Base-by-base conservation (phyloP, 2,113 vertebrate genomes). In the Taurulus bubalis region DNA sequence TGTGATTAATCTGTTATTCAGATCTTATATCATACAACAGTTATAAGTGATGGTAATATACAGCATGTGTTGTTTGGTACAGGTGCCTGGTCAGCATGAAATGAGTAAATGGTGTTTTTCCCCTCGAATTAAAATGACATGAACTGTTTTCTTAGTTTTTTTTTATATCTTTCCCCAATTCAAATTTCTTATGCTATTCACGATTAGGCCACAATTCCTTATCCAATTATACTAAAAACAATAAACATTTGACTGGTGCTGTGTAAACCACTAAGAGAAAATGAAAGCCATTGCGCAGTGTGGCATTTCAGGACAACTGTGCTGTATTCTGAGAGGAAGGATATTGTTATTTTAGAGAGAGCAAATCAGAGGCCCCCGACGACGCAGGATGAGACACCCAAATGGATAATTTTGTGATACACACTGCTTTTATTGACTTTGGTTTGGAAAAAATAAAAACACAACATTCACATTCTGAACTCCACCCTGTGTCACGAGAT, bases 361-460 rank as follows among this genome's bases (percentile, higher is more conserved):
- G 51, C 66, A 73, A 80, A 32, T 28, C 56, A 30, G 72, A 60
- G 40, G 28, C 75, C 4, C 11, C 40, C 67, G 36, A 36, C 22
- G 1, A 24, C 58, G 83, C 59, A 76, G 74, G 62, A 66, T 69
- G 38, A 69, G 34, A 80, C 62, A 59, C 51, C 36, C 45, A 8
- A 63, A 71, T 45, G 26, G 62, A 87, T 20, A 71, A 65, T 47
- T 9, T 26, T 87, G 58, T 75, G 59, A 42, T 51, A 47, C 53
- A 38, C 56, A 32, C 65, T 68, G 77, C 60, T 93, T 91, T 87
- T 86, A 85, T 77, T 80, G 64, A 80, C 56, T 82, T 69, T 71
- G 22, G 4, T 86, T 71, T 85, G 65, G 66, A 56, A 15, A 32
- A 45, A 49, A 59, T 38, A n/a, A 22, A 28, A 10, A n/a, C 55